Evolutionary conservation across 2,888 invertebrate species (phyloP).

Genomic region (Malthinus seriepunctatus): DNA sequence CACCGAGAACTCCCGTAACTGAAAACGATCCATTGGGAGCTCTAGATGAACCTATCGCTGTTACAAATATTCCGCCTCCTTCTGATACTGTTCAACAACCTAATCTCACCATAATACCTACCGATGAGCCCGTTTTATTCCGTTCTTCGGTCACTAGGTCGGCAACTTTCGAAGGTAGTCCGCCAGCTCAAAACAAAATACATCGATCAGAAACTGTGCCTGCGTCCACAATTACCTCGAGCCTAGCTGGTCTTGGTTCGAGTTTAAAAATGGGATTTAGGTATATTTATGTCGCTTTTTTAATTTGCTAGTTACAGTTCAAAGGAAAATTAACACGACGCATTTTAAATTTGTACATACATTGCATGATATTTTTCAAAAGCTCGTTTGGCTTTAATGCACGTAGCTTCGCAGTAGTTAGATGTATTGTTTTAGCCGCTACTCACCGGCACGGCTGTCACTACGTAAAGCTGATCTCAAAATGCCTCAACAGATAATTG

Average conservation of each 20-base stretch:
- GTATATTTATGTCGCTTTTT: conserved; percentile 57
- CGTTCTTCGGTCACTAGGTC: conserved; percentile 55
- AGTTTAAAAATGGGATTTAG: conserved; percentile 85
- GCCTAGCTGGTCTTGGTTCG: conserved; percentile 79
- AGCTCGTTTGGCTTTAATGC: conserved; percentile 37
- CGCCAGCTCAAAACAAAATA: conserved; percentile 56
- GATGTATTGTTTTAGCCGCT: conserved; percentile 69
- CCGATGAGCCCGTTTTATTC: conserved; percentile 73
- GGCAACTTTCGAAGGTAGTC: conserved; percentile 60
- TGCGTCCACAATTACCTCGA: conserved; percentile 72
- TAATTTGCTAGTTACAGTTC: not conserved
- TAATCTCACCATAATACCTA: conserved; percentile 54
- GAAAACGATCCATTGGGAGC: conserved; percentile 92
- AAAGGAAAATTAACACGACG: too few species aligned
- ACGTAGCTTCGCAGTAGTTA: conserved; percentile 42
- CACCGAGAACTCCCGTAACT: conserved; percentile 83
- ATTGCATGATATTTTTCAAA: conserved; percentile 4
- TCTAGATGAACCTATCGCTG: conserved; percentile 55
- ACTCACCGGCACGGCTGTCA: conserved; percentile 81
- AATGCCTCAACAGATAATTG: conserved; percentile 76
- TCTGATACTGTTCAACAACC: conserved; percentile 48
- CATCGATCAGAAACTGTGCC: conserved; percentile 78
- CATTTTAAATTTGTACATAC: not conserved
- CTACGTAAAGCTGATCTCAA: conserved; percentile 81
- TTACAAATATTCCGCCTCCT: conserved; percentile 35